These are phyloP conservation scores for Tachina lurida DNA, from an alignment of 2,888 invertebrate species.

Conservation along the genomic window DNA sequence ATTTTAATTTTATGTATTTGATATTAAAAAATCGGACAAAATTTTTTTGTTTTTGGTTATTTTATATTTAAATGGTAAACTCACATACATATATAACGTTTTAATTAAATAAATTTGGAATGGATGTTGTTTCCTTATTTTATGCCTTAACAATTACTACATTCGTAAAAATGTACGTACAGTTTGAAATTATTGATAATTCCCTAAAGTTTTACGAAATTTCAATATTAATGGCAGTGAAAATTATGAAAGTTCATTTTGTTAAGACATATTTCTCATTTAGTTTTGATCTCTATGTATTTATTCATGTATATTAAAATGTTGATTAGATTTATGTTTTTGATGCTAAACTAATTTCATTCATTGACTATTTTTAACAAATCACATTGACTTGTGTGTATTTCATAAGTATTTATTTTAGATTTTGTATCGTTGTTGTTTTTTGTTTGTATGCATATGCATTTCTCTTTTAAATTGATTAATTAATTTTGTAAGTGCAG, in stretches of 20 bases:
- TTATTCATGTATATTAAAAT: slow-evolving; percentile 41
- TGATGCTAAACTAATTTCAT: slow-evolving; percentile 46
- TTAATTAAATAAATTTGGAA: background rate
- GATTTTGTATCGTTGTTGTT: slow-evolving; percentile 64
- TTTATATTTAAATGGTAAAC: slow-evolving; percentile 18
- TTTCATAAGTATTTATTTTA: slow-evolving; percentile 41
- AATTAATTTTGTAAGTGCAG: slow-evolving; percentile 39
- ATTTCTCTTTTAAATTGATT: background rate
- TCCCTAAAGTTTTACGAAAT: slow-evolving; percentile 47
- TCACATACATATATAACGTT: background rate
- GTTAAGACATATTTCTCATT: slow-evolving; percentile 35
- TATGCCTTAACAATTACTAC: slow-evolving; percentile 31
- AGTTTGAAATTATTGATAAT: slow-evolving; percentile 32
- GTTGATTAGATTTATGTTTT: slow-evolving; percentile 36
- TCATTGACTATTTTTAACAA: slow-evolving; percentile 64
- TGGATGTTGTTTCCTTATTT: slow-evolving; percentile 7
- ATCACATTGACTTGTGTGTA: slow-evolving; percentile 58
- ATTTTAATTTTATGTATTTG: slow-evolving; percentile 13
- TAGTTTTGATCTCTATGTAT: background rate
- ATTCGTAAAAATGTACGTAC: background rate
- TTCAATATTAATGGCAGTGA: slow-evolving; percentile 61
- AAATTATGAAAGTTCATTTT: slow-evolving; percentile 48
- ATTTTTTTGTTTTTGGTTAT: slow-evolving; percentile 22
- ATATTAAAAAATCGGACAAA: slow-evolving; percentile 16
- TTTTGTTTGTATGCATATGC: background rate